These are phyloP conservation scores for Nomada fucata DNA, from an alignment of 2,888 invertebrate genomes.

Conservation along the genomic window DNA sequence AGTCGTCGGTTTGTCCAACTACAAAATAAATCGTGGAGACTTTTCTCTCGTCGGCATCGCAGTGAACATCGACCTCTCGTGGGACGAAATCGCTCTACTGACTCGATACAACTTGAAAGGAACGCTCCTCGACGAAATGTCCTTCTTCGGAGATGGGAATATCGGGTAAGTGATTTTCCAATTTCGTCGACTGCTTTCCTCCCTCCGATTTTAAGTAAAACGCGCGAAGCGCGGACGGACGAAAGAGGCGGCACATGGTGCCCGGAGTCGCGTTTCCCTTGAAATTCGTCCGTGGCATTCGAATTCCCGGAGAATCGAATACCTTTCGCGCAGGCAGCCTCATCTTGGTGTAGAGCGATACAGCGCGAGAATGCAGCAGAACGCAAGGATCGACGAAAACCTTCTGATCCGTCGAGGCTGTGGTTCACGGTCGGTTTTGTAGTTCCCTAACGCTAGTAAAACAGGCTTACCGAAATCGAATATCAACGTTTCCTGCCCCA, in stretches of 20 bases:
- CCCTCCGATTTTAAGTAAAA: too few relatives aligned
- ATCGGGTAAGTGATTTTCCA: slow-evolving; percentile 58
- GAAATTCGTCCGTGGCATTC: neutral
- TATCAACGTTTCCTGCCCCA: neutral
- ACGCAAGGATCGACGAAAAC: neutral
- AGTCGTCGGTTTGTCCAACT: slow-evolving; percentile 57
- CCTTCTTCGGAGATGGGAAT: slow-evolving; percentile 60
- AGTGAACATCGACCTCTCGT: slow-evolving; percentile 51
- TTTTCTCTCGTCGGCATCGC: slow-evolving; percentile 20
- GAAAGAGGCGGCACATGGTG: too few relatives aligned
- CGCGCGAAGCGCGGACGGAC: too few relatives aligned
- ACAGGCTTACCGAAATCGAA: slow-evolving; percentile 1
- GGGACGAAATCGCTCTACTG: slow-evolving; percentile 44
- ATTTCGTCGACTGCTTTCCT: neutral
- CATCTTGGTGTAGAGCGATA: slow-evolving; percentile 10
- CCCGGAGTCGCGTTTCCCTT: too few relatives aligned
- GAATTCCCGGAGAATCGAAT: neutral
- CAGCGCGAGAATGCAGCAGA: neutral
- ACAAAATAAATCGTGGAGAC: slow-evolving; percentile 46
- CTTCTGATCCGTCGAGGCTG: slow-evolving; percentile 9
- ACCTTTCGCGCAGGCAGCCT: neutral
- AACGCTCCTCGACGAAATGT: neutral
- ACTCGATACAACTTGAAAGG: slow-evolving; percentile 53
- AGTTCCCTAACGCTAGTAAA: slow-evolving; percentile 28
- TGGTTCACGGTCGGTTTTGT: slow-evolving; percentile 15